Conservation (phyloP, 2,888 invertebrate genomes). For the Pristionchus japonicus region DNA sequence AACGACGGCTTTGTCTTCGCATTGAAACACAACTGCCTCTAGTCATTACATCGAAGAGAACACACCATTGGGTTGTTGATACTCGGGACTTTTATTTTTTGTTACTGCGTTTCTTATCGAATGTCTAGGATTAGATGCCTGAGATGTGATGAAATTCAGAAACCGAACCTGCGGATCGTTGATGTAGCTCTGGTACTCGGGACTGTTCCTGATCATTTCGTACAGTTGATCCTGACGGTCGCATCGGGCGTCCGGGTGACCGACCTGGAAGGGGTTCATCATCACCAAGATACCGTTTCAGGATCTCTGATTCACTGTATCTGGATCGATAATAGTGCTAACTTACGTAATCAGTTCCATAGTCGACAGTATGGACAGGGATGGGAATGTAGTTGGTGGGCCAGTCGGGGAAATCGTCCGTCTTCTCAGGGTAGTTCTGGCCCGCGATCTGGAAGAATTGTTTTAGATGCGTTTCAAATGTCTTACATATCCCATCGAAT, state of each 20-base stretch:
- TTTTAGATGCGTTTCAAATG: neutral
- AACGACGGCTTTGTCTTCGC: no score
- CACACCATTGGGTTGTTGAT: no score
- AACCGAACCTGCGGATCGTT: constrained; percentile 7
- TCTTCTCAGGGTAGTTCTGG: neutral
- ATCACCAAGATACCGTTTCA: neutral
- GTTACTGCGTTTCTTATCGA: no score
- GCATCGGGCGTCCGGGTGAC: constrained; percentile 1
- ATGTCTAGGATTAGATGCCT: no score
- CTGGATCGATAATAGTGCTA: neutral
- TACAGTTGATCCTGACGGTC: constrained; percentile 3
- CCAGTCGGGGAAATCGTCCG: constrained; percentile 54
- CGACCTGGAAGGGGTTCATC: neutral
- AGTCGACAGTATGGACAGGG: constrained; percentile 65
- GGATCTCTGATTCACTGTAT: neutral
- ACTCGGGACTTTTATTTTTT: no score
- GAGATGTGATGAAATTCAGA: neutral
- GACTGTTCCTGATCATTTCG: neutral
- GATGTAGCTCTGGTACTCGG: constrained; percentile 34
- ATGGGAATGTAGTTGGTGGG: constrained; percentile 66
- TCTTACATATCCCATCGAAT: no score
- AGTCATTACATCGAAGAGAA: no score
- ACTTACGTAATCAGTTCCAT: constrained; percentile 62
- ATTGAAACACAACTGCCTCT: no score
- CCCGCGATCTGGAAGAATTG: neutral